Evolutionary conservation across 2,888 invertebrate species (phyloP), one percentile per base, ranked within the genome.

Genomic region (Diloba caeruleocephala): DNA sequence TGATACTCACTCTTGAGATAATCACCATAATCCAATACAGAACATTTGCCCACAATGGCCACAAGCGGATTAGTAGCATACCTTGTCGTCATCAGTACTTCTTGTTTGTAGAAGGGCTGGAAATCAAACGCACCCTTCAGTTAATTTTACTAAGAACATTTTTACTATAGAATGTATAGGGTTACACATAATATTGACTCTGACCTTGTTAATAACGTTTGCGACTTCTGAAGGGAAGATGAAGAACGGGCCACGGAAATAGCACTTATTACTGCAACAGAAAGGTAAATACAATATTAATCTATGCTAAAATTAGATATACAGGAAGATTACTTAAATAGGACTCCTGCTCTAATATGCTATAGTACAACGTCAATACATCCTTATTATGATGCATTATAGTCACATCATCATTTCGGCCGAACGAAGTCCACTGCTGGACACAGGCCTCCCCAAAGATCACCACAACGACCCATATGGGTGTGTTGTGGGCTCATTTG

Each of bases 191-290:
- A 32, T 29, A 14, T 61, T 32, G 32, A 42, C 45, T 50, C 61
- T 61, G 61, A 94, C 94, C 89, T 95, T 95, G 48, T 95, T 96
- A 7, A 96, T 95, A 2, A 96, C 94, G 77, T 97, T 97, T 8
- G 97, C 96, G 9, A 98, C 96, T 87, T 99, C 99, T 1, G 95
- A 94, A 0, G 99, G 98, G 38, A 97, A 95, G 45, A 99, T 95
- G 69, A 99, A 95, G 96, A 98, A 98, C 0, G 99, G 98, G 0
- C 99, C 99, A 59, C 97, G 97, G 92, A 99, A 98, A 84, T 96
- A 98, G 44, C 97, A 96, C 83, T 97, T 97, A 39, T 97, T 98
- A 79, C 97, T 98, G 87, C 23, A 95, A 94, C 39, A 77, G 74
- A 41, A 1, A n/a, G n/a, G n/a, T n/a, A n/a, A 32, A 25, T 1